phyloP scores from a whole-genome alignment of 2,888 invertebrate species.

The Torymus texanus region DNA sequence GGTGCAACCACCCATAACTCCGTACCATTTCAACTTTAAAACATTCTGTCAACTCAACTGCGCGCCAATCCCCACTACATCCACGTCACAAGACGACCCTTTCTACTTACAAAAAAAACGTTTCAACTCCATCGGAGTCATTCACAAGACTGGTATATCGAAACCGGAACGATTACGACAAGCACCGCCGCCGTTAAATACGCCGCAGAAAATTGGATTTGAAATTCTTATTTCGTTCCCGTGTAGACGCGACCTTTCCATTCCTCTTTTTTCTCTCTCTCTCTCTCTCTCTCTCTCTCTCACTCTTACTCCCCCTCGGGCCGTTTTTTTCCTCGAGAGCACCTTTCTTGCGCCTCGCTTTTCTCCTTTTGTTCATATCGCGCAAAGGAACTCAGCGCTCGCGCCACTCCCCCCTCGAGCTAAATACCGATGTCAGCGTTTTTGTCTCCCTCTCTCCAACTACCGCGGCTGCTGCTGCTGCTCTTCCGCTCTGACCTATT shows the following conservation, averaged over 20 bases:
- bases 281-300: not conserved
- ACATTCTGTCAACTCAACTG: too few relatives aligned
- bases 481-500: slow-evolving; percentile 13
- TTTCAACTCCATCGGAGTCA: too few relatives aligned
- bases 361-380: slow-evolving; percentile 1
- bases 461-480: not conserved
- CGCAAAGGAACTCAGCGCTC: not conserved
- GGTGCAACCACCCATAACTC: too few relatives aligned
- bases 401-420: slow-evolving; percentile 9
- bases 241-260: not conserved
- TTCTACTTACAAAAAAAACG: too few relatives aligned
- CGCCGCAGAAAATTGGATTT: slow-evolving; percentile 46
- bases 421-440: slow-evolving; percentile 43
- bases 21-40: too few relatives aligned
- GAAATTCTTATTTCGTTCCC: slow-evolving; percentile 48
- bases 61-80: too few relatives aligned
- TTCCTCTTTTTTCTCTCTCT: not conserved
- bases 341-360: slow-evolving; percentile 38
- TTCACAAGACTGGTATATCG: not conserved
- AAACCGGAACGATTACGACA: not conserved
- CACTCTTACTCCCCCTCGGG: not conserved
- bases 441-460: not conserved
- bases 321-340: slow-evolving; percentile 11
- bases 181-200: slow-evolving; percentile 21
- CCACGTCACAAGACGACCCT: too few relatives aligned